Evolutionary conservation across 2,797 vertebrate species (phyloP).

Genomic region (Mus caroli): DNA sequence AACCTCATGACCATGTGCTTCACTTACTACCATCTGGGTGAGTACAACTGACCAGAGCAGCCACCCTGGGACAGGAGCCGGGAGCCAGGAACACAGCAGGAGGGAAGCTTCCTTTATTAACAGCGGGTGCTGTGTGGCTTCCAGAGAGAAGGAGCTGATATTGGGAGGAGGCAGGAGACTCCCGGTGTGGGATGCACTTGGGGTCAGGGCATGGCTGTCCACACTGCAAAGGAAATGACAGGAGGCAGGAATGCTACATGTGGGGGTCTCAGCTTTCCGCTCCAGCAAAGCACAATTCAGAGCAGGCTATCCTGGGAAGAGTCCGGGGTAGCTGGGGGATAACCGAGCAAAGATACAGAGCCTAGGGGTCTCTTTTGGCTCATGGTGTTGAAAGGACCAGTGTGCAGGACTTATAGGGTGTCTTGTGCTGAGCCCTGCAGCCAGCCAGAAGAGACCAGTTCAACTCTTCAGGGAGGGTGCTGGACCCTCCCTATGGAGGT

Average conservation of each 20-base stretch:
- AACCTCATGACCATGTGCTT: conserved; percentile 99
- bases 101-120: no score
- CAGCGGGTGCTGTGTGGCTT: accelerated
- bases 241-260: background rate
- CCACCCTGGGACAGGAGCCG: background rate
- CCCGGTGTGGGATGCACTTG: background rate
- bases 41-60: conserved; percentile 70
- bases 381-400: background rate
- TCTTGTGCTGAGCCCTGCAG: background rate
- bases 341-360: background rate
- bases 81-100: accelerated
- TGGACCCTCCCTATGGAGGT: accelerated
- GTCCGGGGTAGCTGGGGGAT: background rate
- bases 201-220: background rate
- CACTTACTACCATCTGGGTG: conserved; percentile 97
- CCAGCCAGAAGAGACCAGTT: no score
- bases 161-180: background rate
- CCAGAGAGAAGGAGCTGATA: background rate
- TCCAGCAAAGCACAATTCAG: accelerated
- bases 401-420: accelerated
- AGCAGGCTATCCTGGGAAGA: background rate
- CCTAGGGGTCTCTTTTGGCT: background rate
- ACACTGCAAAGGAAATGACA: background rate
- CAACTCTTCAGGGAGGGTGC: accelerated
- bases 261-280: background rate